Evolutionary conservation across 2,888 invertebrate genomes (phyloP), one percentile per base, ranked within the genome.

Genomic region (Slavum lentiscoides): DNA sequence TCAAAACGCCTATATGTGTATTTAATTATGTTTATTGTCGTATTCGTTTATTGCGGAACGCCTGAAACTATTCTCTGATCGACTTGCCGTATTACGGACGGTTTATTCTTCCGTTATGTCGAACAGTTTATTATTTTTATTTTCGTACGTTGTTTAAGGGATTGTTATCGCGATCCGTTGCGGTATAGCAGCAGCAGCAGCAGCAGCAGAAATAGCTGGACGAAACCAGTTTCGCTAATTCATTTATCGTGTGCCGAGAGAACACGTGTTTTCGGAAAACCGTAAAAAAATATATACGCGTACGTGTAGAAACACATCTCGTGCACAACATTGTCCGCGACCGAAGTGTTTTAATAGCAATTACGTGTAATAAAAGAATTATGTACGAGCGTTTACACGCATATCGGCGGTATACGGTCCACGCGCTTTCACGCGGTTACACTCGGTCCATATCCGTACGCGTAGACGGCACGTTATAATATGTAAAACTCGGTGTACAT

Each of bases 351-450:
- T 66, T 80, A 80, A 80, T 80, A 72, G 80, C 80, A 72, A 80
- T 80, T 80, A 80, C 72, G 55, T 80, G 80, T 80, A 80, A 64
- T 80, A 72, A 80, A 72, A 64, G 72, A 80, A 80, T 80, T 72
- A 80, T 80, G 64, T 70, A 1, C 59, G 30, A 49, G 62, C 55
- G 23, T 17, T 13, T n/a, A 19, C 23, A 13, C 39, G 11, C 55
- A 19, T 30, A 67, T 43, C 43, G 75, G 30, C 30, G 30, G 30
- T 30, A 75, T 75, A 75, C 59, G 53, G 59, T 37, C 53, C 5
- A n/a, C 53, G 21, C 49, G 59, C 11, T 59, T 15, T 59, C 30
- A 5, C 9, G 9, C 17, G 19, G 37, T 8, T 39, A 17, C 21
- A 19, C 21, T 2, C 19, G 17, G 19, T 30, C 21, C 53, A 49